phyloP scores from a whole-genome alignment of 1,140 invertebrate species.

The Centruroides vittatus region DNA sequence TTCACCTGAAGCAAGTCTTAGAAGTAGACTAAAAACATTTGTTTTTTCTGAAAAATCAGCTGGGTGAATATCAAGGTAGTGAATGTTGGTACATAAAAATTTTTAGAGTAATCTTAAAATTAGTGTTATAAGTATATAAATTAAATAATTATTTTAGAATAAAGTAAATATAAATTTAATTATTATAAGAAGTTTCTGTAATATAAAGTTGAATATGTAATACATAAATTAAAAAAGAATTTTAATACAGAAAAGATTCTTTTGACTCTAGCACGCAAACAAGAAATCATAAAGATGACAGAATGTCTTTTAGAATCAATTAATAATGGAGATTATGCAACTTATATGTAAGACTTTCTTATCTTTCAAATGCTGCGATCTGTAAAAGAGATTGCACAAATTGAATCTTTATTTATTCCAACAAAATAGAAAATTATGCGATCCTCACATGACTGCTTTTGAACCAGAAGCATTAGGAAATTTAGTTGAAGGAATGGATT shows the following conservation, averaged over 20 bases:
- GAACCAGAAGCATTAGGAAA: conserved; percentile 96
- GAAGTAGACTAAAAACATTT: too few relatives aligned
- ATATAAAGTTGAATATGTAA: too few relatives aligned
- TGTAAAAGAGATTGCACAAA: background rate
- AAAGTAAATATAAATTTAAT: too few relatives aligned
- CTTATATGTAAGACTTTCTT: conserved; percentile 54
- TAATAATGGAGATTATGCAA: conserved; percentile 92
- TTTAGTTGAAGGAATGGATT: conserved; percentile 97
- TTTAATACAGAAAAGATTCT: background rate
- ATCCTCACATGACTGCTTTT: conserved; percentile 95
- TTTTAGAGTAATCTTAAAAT: too few relatives aligned
- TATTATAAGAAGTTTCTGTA: too few relatives aligned
- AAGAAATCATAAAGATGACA: conserved; percentile 97
- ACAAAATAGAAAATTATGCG: conserved; percentile 77
- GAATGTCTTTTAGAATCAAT: conserved; percentile 95
- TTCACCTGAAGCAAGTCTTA: too few relatives aligned
- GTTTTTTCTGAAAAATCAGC: too few relatives aligned
- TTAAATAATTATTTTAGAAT: too few relatives aligned
- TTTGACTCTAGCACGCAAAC: conserved; percentile 45
- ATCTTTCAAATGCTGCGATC: background rate
- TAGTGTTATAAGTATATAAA: too few relatives aligned
- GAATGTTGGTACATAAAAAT: too few relatives aligned
- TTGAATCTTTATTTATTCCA: background rate
- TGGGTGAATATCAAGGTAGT: too few relatives aligned
- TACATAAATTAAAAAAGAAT: too few relatives aligned